Base-by-base conservation (phyloP, 2,797 vertebrate genomes). In the Argentina silus region DNA sequence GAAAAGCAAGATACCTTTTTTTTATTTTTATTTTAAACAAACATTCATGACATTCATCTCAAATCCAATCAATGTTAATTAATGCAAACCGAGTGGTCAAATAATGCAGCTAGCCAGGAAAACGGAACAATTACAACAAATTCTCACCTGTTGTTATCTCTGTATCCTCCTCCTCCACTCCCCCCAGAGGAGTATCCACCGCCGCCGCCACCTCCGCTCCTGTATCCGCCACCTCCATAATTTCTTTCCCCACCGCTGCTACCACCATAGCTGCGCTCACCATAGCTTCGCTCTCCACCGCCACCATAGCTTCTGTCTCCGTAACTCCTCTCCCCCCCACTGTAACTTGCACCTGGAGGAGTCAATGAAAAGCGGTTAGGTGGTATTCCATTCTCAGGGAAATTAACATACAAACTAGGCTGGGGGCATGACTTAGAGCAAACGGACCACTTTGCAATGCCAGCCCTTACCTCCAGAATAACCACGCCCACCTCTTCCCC, bases 71-170 rank as follows among this genome's bases (percentile, higher is more conserved):
- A n/a, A n/a, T n/a, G n/a, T n/a, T 23, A 15, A 53, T 53, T 53
- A 53, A 53, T 6, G n/a, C 50, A 0, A 53, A n/a, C 5, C 15
- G 19, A 59, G 17, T 11, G 10, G n/a, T 21, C 6, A 36, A 11
- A 27, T 11, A 23, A 10, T 14, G 44, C 42, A 1, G 9, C 53
- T 14, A 56, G 53, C n/a, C 1, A 45, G 9, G n/a, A 65, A 11
- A 10, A 43, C 44, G 17, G 47, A 45, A 48, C 63, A 19, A 7
- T 61, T 5, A 51, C 79, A 48, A 10, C 7, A 27, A 27, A 64
- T 6, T 3, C 62, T 69, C 60, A 86, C 87, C 87, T 86, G 80
- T 80, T 86, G 80, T 80, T 88, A 48, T 89, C 86, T 27, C 86
- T 77, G 78, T 91, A 89, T 43, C 66, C 86, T 43, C 66, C 86